Conservation (phyloP, 1,140 invertebrate species). For the Papilio dardanus region DNA sequence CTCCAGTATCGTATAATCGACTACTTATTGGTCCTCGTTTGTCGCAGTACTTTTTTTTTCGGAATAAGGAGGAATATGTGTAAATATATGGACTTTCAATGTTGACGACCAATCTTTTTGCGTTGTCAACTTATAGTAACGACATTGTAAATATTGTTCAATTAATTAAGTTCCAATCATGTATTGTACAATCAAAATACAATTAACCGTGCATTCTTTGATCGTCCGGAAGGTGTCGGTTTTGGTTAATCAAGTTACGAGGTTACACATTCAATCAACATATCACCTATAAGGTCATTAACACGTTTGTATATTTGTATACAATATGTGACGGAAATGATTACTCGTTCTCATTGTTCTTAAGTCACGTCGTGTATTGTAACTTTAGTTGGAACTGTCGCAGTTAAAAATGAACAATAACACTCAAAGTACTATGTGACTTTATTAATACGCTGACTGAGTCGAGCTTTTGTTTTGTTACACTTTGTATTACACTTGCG, state of each 20-base stretch:
- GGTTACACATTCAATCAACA: conserved; percentile 3
- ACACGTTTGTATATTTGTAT: conserved; percentile 1
- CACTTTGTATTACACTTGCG: conserved; percentile 1
- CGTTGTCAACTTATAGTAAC: neutral
- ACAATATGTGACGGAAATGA: conserved; percentile 31
- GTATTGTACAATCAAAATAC: neutral
- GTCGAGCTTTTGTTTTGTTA: conserved; percentile 26
- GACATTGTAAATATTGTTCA: neutral
- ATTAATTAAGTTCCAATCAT: neutral
- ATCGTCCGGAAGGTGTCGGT: neutral
- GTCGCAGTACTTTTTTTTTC: too few species aligned
- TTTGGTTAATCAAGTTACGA: neutral
- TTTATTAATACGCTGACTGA: conserved; percentile 27
- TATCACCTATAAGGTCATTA: conserved; percentile 16
- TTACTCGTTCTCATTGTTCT: conserved; percentile 28
- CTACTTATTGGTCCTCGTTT: too few species aligned
- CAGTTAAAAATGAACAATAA: conserved; percentile 37
- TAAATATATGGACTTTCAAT: too few species aligned
- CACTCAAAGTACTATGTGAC: conserved; percentile 34
- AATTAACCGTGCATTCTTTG: neutral
- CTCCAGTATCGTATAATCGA: too few species aligned
- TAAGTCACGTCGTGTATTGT: conserved; percentile 34
- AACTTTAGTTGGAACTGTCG: conserved; percentile 28
- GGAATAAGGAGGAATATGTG: too few species aligned
- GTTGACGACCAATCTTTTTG: too few species aligned